A percentile compares a stretch with the other conserved stretches of the same genome.
These are phyloP conservation scores for Heliconius charithonia DNA, from an alignment of 2,888 invertebrate genomes.

Conservation along the genomic window DNA sequence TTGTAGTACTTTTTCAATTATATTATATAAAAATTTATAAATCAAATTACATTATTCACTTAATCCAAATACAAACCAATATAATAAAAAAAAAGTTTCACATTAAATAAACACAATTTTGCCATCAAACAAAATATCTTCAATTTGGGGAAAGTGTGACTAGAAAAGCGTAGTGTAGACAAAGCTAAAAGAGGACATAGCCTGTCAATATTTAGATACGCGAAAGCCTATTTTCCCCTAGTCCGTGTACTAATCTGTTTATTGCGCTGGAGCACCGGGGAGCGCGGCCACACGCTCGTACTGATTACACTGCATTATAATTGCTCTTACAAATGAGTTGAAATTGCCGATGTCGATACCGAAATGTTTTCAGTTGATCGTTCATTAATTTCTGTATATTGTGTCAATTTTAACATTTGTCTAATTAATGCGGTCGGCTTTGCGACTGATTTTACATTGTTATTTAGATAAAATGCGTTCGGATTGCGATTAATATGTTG, in stretches of 20 bases:
- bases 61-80: neutral
- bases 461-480: conserved; percentile 37
- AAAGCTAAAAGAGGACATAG: neutral
- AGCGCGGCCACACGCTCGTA: conserved; percentile 58
- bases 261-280: conserved; percentile 54
- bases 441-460: conserved; percentile 50
- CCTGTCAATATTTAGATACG: conserved; percentile 47
- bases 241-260: conserved; percentile 56
- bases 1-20: too few species aligned
- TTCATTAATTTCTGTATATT: conserved; percentile 81
- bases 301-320: conserved; percentile 79
- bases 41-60: too few species aligned
- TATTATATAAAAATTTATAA: too few species aligned
- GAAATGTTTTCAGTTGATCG: conserved; percentile 74
- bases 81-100: neutral
- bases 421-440: conserved; percentile 63
- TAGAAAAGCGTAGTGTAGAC: neutral
- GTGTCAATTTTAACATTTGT: conserved; percentile 71
- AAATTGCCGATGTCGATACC: conserved; percentile 69
- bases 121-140: neutral
- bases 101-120: neutral
- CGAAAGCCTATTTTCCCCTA: conserved; percentile 44
- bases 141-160: neutral
- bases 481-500: conserved; percentile 24
- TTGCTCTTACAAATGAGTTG: conserved; percentile 79